Evolutionary conservation across 37 sponge, comb jelly and placozoan species (phyloP).

Genomic region (Lycopodina hypogea): DNA sequence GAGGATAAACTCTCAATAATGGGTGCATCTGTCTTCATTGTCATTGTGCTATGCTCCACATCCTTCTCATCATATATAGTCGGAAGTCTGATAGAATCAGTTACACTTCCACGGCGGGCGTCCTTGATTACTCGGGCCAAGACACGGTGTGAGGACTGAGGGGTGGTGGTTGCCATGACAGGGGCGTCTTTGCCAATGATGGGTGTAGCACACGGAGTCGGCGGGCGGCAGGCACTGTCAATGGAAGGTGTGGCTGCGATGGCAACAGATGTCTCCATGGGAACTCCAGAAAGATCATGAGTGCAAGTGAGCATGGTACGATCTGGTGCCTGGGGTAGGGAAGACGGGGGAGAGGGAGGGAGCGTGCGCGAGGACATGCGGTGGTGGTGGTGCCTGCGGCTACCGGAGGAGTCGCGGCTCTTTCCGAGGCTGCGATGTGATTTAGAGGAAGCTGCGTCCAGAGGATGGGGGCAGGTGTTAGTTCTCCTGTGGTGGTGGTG

Average conservation of each 20-base stretch:
- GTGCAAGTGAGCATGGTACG: neutral
- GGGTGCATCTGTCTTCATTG: too few species aligned
- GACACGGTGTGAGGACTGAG: too few species aligned
- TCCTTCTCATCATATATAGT: too few species aligned
- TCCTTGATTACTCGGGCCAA: too few species aligned
- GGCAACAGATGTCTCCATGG: constrained; percentile 16
- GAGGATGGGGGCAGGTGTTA: neutral
- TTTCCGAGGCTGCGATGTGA: neutral
- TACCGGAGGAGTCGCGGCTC: neutral
- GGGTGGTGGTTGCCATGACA: neutral
- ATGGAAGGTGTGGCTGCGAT: constrained; percentile 1
- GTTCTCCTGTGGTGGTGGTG: constrained; percentile 13
- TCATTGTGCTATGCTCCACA: too few species aligned
- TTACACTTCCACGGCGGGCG: too few species aligned
- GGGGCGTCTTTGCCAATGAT: constrained; percentile 1
- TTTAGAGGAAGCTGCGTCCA: neutral
- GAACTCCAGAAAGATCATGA: neutral
- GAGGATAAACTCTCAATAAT: too few species aligned
- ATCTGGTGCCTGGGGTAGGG: constrained; percentile 7
- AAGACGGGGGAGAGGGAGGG: constrained; percentile 3
- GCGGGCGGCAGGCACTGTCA: neutral
- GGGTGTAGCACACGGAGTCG: neutral
- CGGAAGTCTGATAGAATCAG: too few species aligned
- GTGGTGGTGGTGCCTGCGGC: neutral
- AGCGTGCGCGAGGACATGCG: neutral